Percentiles rank a stretch among this genome's conserved stretches.
Conservation (phyloP, 2,888 invertebrate genomes). For the Cosmia pyralina region DNA sequence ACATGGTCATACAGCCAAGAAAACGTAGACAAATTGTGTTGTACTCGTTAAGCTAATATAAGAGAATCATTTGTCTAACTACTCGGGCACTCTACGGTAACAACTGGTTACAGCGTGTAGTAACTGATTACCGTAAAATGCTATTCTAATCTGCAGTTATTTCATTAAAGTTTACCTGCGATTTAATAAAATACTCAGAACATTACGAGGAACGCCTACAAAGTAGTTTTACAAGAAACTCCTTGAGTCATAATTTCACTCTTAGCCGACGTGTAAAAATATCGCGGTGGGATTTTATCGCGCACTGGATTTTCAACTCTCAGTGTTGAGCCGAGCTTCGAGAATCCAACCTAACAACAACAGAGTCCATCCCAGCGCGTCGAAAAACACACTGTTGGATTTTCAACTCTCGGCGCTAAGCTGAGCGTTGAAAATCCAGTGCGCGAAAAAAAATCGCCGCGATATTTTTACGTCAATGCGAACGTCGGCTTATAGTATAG, state of each 20-base stretch:
- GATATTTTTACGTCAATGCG: too few relatives aligned
- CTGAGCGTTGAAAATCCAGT: too few relatives aligned
- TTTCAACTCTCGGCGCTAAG: too few relatives aligned
- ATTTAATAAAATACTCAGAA: conserved; percentile 15
- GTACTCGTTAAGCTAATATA: conserved; percentile 51
- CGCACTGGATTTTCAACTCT: too few relatives aligned
- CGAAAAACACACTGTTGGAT: too few relatives aligned
- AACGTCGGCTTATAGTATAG: too few relatives aligned
- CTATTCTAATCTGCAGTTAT: background rate
- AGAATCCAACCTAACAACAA: too few relatives aligned
- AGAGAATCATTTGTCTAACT: conserved; percentile 40
- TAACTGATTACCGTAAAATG: conserved; percentile 13
- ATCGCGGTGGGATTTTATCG: too few relatives aligned
- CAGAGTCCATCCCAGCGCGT: too few relatives aligned
- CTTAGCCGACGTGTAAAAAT: too few relatives aligned
- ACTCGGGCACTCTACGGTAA: conserved; percentile 5
- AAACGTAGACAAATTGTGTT: conserved; percentile 48
- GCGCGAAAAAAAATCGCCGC: too few relatives aligned
- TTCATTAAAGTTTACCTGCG: conserved; percentile 14
- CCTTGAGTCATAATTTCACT: background rate
- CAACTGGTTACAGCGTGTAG: conserved; percentile 1
- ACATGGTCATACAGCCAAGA: conserved; percentile 13
- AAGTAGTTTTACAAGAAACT: conserved; percentile 14
- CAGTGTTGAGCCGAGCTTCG: too few relatives aligned
- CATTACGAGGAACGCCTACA: conserved; percentile 17